These are phyloP conservation scores for Mobula hypostoma DNA, from an alignment of 2,113 vertebrate species.

Conservation along the genomic window DNA sequence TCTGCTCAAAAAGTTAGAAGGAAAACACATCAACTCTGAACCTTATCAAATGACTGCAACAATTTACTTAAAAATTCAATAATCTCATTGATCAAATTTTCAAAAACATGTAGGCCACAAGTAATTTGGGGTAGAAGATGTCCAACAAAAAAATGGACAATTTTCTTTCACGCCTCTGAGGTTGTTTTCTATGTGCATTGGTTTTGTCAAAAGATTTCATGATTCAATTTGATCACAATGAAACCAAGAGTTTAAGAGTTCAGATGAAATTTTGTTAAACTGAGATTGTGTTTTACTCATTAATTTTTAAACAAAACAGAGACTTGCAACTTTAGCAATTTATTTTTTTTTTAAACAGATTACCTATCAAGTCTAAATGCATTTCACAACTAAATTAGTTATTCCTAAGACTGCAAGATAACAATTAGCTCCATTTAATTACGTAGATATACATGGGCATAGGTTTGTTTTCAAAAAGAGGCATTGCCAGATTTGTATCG, in stretches of 20 bases:
- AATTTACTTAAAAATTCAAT: background rate
- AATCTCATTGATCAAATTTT: background rate
- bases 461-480: background rate
- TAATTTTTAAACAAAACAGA: constrained; percentile 29
- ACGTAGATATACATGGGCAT: constrained; percentile 13
- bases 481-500: constrained; percentile 5
- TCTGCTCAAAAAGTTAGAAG: background rate
- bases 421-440: constrained; percentile 27
- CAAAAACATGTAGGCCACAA: background rate
- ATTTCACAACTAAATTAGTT: constrained; percentile 36
- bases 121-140: background rate
- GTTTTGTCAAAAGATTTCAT: background rate
- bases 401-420: constrained; percentile 32
- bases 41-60: background rate
- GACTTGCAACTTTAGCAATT: constrained; percentile 32
- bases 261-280: background rate
- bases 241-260: background rate
- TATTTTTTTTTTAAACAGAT: constrained; percentile 12
- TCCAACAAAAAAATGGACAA: background rate
- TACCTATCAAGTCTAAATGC: constrained; percentile 23
- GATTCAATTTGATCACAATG: background rate
- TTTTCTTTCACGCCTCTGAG: background rate
- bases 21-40: background rate
- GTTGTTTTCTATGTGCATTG: background rate
- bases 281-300: background rate